Conservation (phyloP, 1,140 invertebrate species). For the Leptestheria dahalacensis region DNA sequence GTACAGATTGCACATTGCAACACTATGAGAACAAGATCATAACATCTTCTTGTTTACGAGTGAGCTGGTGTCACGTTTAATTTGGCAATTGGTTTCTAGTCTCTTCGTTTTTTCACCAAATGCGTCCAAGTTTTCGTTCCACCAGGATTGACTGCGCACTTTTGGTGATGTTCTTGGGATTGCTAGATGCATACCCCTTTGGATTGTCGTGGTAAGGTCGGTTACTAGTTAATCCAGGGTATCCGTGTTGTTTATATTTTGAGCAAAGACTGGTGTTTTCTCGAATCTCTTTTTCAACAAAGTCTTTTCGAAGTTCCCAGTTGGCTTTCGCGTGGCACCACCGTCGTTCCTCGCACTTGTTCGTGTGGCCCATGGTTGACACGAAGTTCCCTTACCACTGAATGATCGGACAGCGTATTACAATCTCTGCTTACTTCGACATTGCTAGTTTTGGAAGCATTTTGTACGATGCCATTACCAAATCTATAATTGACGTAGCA, state of each 20-base stretch:
- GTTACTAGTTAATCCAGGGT: not conserved
- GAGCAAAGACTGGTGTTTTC: not conserved
- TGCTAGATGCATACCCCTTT: not conserved
- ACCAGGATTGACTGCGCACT: not conserved
- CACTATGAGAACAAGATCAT: too few relatives aligned
- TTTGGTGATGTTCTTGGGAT: not conserved
- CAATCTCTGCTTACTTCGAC: not conserved
- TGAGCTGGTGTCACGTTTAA: not conserved
- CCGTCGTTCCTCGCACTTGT: not conserved
- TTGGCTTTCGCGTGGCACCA: not conserved
- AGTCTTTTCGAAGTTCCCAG: not conserved
- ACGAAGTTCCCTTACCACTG: not conserved
- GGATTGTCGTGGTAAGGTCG: not conserved
- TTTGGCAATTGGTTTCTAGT: not conserved
- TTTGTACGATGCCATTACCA: not conserved
- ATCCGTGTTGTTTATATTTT: not conserved
- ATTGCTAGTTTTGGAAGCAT: not conserved
- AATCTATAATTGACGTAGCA: not conserved
- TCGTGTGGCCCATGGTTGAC: not conserved
- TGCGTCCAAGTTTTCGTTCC: not conserved
- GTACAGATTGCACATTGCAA: too few relatives aligned
- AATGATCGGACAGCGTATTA: not conserved
- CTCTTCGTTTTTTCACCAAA: not conserved
- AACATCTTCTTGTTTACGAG: not conserved
- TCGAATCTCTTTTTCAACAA: not conserved